Conservation (phyloP, 2,113 vertebrate species). For the Pholis gunnellus region DNA sequence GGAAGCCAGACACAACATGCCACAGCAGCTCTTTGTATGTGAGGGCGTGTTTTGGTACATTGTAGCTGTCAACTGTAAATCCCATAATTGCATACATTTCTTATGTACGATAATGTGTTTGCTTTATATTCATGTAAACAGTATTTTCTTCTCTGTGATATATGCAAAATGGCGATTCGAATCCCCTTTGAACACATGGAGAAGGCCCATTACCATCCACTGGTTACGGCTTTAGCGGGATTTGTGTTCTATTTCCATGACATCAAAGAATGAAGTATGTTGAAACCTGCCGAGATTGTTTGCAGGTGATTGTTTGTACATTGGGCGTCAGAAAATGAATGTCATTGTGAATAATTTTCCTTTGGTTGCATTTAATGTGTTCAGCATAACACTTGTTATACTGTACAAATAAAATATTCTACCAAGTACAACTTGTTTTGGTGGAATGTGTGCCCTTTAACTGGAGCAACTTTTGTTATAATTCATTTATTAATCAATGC, state of each 20-base stretch:
- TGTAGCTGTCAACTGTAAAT: not conserved
- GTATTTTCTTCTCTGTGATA: not conserved
- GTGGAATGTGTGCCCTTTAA: not conserved
- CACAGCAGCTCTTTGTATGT: not conserved
- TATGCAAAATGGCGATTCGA: constrained; percentile 20
- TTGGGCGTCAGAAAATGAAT: not conserved
- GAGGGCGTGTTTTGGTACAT: not conserved
- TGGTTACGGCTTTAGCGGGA: constrained; percentile 19
- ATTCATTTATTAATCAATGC: not conserved
- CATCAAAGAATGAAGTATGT: constrained; percentile 41
- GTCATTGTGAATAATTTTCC: not conserved
- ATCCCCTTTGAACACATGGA: constrained; percentile 18
- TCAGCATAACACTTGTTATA: not conserved
- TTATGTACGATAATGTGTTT: not conserved
- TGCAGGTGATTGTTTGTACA: constrained; percentile 6
- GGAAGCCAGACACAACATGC: not conserved
- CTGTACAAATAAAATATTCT: not conserved
- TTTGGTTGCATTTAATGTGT: constrained; percentile 15
- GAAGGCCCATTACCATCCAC: constrained; percentile 10
- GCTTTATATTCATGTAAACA: constrained; percentile 4
- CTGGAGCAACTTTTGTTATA: not conserved
- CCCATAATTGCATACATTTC: not conserved
- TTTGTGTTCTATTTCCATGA: constrained; percentile 39
- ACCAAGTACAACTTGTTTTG: not conserved
- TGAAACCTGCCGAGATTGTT: constrained; percentile 6